Percentiles rank a stretch among this genome's conserved stretches.
phyloP scores from a whole-genome alignment of 2,888 invertebrate genomes.

The Sphinx pinastri region DNA sequence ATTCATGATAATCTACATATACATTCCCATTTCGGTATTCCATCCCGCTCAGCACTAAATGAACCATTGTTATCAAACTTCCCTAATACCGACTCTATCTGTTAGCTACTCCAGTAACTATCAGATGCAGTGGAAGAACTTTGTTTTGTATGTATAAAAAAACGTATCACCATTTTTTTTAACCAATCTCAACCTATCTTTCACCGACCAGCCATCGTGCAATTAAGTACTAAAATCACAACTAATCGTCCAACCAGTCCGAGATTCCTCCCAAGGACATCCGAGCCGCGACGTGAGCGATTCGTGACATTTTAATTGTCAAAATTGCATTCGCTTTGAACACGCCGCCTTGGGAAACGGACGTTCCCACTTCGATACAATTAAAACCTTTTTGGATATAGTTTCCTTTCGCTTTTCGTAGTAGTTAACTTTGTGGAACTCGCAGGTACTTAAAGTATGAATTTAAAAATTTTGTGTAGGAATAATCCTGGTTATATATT shows the following conservation, averaged over 20 bases:
- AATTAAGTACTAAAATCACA: conserved; percentile 6
- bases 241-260: not conserved
- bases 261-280: conserved; percentile 32
- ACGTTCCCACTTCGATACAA: conserved; percentile 16
- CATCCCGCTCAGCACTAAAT: no score
- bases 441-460: not conserved
- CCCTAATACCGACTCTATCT: no score
- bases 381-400: conserved; percentile 10
- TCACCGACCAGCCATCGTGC: not conserved
- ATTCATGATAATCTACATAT: no score
- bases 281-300: conserved; percentile 66
- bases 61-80: no score
- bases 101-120: no score
- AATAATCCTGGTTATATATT: no score
- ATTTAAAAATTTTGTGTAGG: no score
- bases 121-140: no score
- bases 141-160: not conserved
- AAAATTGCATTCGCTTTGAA: conserved; percentile 75
- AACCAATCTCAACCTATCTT: not conserved
- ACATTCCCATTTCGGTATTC: no score
- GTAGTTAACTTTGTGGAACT: conserved; percentile 1
- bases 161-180: not conserved
- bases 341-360: conserved; percentile 55
- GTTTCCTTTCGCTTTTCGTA: not conserved
- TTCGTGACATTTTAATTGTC: conserved; percentile 80